phyloP scores from a whole-genome alignment of 2,888 invertebrate genomes.

The Aphodius sticticus region DNA sequence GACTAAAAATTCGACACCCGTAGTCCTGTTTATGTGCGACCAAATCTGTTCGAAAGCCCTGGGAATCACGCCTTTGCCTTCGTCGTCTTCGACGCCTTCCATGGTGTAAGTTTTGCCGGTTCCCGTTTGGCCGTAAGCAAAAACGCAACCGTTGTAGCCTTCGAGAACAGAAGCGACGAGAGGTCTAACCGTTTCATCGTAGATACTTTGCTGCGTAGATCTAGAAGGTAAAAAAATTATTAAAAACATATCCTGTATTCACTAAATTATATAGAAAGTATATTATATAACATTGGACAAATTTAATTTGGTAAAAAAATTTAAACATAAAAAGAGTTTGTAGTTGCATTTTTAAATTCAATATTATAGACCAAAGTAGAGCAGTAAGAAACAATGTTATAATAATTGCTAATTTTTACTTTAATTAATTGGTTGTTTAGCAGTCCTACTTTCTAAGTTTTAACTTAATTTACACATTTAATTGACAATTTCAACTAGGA shows the following conservation, averaged over 20 bases:
- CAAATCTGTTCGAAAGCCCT: slow-evolving; percentile 98
- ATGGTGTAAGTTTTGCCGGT: slow-evolving; percentile 87
- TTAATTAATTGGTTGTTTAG: too few species aligned
- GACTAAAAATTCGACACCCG: slow-evolving; percentile 94
- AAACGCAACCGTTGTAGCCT: slow-evolving; percentile 99
- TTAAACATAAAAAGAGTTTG: not conserved
- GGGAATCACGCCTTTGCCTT: slow-evolving; percentile 76
- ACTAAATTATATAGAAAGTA: not conserved
- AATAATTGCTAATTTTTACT: too few species aligned
- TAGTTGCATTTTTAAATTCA: not conserved
- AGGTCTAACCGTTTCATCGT: slow-evolving; percentile 95
- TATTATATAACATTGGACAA: not conserved
- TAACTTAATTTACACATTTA: too few species aligned
- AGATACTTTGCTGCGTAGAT: slow-evolving; percentile 90
- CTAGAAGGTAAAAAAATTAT: slow-evolving; percentile 52
- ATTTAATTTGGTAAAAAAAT: not conserved
- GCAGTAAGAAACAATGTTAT: too few species aligned
- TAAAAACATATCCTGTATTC: slow-evolving; percentile 42
- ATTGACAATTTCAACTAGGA: too few species aligned
- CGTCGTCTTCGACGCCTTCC: slow-evolving; percentile 73
- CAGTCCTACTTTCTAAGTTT: too few species aligned
- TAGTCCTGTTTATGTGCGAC: slow-evolving; percentile 88
- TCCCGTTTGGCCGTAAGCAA: slow-evolving; percentile 99
- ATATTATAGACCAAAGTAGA: not conserved
- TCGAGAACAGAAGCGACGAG: slow-evolving; percentile 94